Base-by-base conservation (phyloP, 2,113 vertebrate species). In the Amblyornis subalaris region DNA sequence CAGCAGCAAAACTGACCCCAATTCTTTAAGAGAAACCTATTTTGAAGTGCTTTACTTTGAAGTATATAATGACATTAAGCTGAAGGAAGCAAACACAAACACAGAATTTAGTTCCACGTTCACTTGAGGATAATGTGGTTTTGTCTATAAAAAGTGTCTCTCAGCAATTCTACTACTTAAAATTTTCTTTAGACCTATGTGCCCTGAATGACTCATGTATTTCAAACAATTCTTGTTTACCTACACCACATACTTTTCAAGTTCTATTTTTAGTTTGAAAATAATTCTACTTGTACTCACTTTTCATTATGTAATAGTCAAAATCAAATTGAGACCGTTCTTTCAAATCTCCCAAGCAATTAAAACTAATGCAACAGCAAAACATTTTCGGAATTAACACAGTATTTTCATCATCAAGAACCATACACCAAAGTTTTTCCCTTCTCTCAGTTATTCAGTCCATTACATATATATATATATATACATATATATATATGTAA, bases 11-110 rank as follows among this genome's bases (percentile, higher is more conserved):
- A 94, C 0, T 83, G 89, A 91, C 85, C 82, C 51, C 55, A 94
- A 55, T 93, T 91, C 82, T 65, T 80, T 55, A 88, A 64, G 38
- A 73, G 40, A 90, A 91, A 78, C 12, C 61, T 70, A 58, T 91
- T 90, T 76, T 70, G 47, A 94, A 91, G 60, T 35, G 64, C 36
- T 85, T 91, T 90, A 64, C 94, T 96, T 94, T 89, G 81, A 95
- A 94, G 95, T 74, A 58, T 19, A 55, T 76, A 89, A 91, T 79
- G 67, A 77, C 48, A 88, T 88, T 94, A 95, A 88, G 64, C 51
- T 91, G 67, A 36, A 88, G 44, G 55, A 91, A 85, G 67, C 60
- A 88, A 90, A 65, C 51, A 88, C 61, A 42, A 89, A 89, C 55
- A 51, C 31, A 87, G 36, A 91, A 91, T 93, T 96, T 62, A 85